phyloP scores from a whole-genome alignment of 2,113 vertebrate genomes.

The Aepyceros melampus region DNA sequence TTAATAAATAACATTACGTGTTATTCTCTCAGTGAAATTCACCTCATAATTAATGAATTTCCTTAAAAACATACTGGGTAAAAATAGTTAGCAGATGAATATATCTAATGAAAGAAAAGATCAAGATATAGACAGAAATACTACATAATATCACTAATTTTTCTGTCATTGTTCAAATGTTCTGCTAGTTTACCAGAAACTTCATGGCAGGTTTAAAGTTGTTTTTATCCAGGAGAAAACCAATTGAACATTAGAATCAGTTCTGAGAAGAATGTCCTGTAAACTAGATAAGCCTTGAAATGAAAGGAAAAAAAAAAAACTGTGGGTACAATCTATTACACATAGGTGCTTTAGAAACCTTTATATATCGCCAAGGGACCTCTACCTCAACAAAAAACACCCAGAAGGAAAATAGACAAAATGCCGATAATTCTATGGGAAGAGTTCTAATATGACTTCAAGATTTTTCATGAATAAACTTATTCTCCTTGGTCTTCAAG shows the following conservation, averaged over 20 bases:
- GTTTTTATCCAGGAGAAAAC: not conserved
- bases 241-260: not conserved
- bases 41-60: not conserved
- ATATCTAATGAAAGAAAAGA: constrained; percentile 5
- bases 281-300: not conserved
- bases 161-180: not conserved
- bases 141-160: not conserved
- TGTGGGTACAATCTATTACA: not conserved
- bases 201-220: constrained; percentile 15
- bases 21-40: not conserved
- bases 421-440: not conserved
- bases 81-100: not conserved
- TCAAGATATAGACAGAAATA: not conserved
- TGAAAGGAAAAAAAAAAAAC: not conserved
- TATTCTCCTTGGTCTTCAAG: not conserved
- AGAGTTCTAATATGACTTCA: not conserved
- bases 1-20: not conserved
- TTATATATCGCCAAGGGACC: not conserved
- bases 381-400: not conserved
- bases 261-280: constrained; percentile 7
- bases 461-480: not conserved
- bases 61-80: not conserved
- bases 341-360: not conserved
- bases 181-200: not conserved
- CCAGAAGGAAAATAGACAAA: not conserved